Evolutionary conservation across 2,113 vertebrate species (phyloP).

Genomic region (Euleptes europaea): DNA sequence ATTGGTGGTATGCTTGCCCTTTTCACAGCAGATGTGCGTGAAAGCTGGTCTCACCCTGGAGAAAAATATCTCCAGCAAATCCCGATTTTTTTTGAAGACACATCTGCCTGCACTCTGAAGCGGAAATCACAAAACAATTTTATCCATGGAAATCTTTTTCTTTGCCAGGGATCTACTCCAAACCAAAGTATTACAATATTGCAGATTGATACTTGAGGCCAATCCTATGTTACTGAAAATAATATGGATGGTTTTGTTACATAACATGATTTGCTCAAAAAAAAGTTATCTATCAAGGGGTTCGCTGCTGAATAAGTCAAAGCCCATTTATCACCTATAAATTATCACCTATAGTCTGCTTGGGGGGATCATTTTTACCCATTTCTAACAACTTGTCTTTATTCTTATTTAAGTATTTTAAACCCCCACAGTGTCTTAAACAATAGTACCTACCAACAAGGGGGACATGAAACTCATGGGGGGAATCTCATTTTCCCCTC

Average conservation of each 20-base stretch:
- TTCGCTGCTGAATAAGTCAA: too few relatives aligned
- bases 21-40: neutral
- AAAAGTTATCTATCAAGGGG: too few relatives aligned
- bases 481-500: too few relatives aligned
- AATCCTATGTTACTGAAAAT: neutral
- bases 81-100: too few relatives aligned
- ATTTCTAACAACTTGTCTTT: neutral
- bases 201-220: neutral
- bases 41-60: neutral
- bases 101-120: neutral
- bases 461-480: too few relatives aligned
- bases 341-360: neutral
- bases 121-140: neutral
- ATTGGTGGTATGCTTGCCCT: neutral
- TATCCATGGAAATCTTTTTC: neutral
- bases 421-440: neutral
- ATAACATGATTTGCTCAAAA: too few relatives aligned
- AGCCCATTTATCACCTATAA: neutral
- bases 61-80: neutral
- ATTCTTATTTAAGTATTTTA: slow-evolving; percentile 27
- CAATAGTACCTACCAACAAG: too few relatives aligned
- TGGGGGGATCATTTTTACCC: neutral
- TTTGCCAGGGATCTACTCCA: neutral
- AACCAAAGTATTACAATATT: neutral
- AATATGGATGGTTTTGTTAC: neutral